Conservation (phyloP, 1,140 invertebrate genomes). For the Anoplolepis gracilipes region DNA sequence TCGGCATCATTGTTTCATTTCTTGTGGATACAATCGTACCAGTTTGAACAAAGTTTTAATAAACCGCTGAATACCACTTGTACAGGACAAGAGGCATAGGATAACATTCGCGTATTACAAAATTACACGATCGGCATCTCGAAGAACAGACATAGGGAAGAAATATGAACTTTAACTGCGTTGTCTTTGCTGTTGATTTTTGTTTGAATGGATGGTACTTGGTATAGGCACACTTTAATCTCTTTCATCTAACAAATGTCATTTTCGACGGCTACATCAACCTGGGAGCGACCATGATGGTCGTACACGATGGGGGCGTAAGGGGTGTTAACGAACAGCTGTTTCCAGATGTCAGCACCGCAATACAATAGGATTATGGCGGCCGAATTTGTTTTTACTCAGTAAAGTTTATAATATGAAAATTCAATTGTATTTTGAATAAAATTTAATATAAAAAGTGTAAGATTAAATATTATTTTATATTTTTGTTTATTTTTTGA, state of each 20-base stretch:
- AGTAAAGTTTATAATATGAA: no score
- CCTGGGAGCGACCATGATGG: constrained; percentile 79
- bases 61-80: constrained; percentile 63
- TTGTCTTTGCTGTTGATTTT: constrained; percentile 38
- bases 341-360: constrained; percentile 73
- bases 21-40: constrained; percentile 73
- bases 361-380: no score
- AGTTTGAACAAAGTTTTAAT: constrained; percentile 53
- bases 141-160: constrained; percentile 34
- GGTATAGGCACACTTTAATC: constrained; percentile 49
- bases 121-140: constrained; percentile 61
- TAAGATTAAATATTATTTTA: no score
- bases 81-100: constrained; percentile 50
- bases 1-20: constrained; percentile 91
- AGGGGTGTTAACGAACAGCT: constrained; percentile 77
- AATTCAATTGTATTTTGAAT: no score
- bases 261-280: constrained; percentile 68
- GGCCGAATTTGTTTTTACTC: no score
- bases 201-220: constrained; percentile 33
- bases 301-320: constrained; percentile 42
- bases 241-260: constrained; percentile 74
- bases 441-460: no score
- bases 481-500: no score
- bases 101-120: constrained; percentile 66
- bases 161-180: background rate